Percentiles rank a stretch among this genome's conserved stretches.
Conservation (phyloP, 2,113 vertebrate genomes). For the Taurulus bubalis region DNA sequence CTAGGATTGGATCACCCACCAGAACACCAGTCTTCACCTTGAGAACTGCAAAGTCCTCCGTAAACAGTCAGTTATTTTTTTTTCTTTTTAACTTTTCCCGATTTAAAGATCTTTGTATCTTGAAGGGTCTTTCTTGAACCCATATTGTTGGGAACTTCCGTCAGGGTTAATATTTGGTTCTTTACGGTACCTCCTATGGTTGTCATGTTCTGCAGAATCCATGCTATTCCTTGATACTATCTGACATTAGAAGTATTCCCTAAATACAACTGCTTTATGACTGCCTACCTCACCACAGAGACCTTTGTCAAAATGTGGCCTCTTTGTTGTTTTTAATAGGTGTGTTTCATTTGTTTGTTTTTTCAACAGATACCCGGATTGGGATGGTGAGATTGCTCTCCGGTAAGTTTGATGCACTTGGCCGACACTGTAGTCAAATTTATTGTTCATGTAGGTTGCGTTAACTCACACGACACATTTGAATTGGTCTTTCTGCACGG, state of each 20-base stretch:
- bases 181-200: neutral
- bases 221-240: too few relatives aligned
- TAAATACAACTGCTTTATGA: neutral
- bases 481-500: too few relatives aligned
- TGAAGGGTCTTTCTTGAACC: too few relatives aligned
- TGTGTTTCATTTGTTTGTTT: neutral
- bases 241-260: neutral
- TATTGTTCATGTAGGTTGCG: too few relatives aligned
- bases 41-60: constrained; percentile 88
- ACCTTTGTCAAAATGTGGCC: neutral
- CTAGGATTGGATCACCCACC: constrained; percentile 94
- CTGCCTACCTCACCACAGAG: neutral
- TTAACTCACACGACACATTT: too few relatives aligned
- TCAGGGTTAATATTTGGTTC: neutral
- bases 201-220: neutral
- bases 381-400: constrained; percentile 86
- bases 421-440: too few relatives aligned
- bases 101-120: too few relatives aligned
- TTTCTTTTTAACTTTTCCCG: too few relatives aligned
- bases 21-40: constrained; percentile 89
- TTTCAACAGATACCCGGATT: constrained; percentile 88
- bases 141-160: too few relatives aligned
- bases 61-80: constrained; percentile 84
- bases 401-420: constrained; percentile 50
- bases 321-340: neutral